Evolutionary conservation across 2,113 vertebrate species (phyloP).

Genomic region (Perognathus longimembris): DNA sequence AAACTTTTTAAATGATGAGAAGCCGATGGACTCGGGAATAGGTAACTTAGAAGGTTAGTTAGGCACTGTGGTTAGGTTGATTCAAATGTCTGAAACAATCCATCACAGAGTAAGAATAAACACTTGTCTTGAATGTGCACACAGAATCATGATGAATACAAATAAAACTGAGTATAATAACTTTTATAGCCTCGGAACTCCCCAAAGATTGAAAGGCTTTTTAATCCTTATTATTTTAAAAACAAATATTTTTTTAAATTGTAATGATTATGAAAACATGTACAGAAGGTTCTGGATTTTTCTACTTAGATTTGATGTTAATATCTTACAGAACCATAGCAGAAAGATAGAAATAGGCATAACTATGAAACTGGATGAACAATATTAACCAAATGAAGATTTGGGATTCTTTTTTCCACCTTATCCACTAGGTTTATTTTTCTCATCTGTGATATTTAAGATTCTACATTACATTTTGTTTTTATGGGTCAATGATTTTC

Average conservation of each 20-base stretch:
- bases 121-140: not conserved
- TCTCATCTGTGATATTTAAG: not conserved
- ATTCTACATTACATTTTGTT: not conserved
- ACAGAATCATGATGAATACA: slow-evolving; percentile 42
- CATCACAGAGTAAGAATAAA: slow-evolving; percentile 12
- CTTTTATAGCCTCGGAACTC: not conserved
- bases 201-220: not conserved
- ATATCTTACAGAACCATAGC: not conserved
- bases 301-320: not conserved
- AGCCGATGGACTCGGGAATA: not conserved
- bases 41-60: slow-evolving; percentile 40
- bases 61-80: not conserved
- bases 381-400: not conserved
- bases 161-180: slow-evolving; percentile 17
- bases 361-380: too few species aligned
- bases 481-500: not conserved
- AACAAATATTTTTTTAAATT: too few species aligned
- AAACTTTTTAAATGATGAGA: slow-evolving; percentile 49
- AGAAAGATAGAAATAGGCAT: not conserved
- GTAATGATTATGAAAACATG: too few species aligned
- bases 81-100: slow-evolving; percentile 47
- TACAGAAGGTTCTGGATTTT: not conserved
- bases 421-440: not conserved
- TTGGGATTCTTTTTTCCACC: not conserved
- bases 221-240: not conserved